These are phyloP conservation scores for Gallinago media DNA, from an alignment of 2,113 vertebrate species.

Conservation along the genomic window DNA sequence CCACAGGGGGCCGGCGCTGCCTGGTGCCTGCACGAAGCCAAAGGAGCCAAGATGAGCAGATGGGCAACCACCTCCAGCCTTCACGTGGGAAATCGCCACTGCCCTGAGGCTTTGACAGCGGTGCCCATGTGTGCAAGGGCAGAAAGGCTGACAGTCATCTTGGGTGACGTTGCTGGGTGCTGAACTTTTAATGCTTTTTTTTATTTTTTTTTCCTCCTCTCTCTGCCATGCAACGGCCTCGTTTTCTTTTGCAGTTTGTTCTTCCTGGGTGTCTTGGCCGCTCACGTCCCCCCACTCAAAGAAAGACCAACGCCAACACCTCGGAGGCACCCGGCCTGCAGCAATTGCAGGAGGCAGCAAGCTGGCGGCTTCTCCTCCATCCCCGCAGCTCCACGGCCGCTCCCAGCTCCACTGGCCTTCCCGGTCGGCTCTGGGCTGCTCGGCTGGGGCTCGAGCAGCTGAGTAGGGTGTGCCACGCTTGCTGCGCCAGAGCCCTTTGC, in stretches of 20 bases:
- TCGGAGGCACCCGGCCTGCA: background rate
- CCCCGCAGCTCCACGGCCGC: accelerated
- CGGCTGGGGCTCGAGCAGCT: background rate
- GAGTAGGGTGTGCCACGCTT: slow-evolving; percentile 31
- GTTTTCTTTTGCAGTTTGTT: background rate
- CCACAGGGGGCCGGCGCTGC: background rate
- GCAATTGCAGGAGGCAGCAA: background rate
- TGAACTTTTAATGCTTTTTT: background rate
- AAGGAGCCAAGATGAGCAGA: background rate
- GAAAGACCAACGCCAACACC: background rate
- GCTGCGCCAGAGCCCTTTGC: background rate
- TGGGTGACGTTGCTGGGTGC: background rate
- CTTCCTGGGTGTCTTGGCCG: background rate
- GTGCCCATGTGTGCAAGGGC: background rate
- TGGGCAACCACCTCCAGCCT: background rate
- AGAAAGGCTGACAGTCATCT: accelerated
- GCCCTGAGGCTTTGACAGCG: background rate
- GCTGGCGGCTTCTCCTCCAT: background rate
- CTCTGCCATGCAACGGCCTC: accelerated
- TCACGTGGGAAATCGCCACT: background rate
- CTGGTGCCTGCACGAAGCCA: background rate
- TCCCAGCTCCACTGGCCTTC: background rate
- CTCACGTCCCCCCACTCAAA: background rate
- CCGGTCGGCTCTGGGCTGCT: background rate
- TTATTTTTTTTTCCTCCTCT: background rate